These are phyloP conservation scores for Meiosimyza decipiens DNA, from an alignment of 2,888 invertebrate genomes.

Conservation along the genomic window DNA sequence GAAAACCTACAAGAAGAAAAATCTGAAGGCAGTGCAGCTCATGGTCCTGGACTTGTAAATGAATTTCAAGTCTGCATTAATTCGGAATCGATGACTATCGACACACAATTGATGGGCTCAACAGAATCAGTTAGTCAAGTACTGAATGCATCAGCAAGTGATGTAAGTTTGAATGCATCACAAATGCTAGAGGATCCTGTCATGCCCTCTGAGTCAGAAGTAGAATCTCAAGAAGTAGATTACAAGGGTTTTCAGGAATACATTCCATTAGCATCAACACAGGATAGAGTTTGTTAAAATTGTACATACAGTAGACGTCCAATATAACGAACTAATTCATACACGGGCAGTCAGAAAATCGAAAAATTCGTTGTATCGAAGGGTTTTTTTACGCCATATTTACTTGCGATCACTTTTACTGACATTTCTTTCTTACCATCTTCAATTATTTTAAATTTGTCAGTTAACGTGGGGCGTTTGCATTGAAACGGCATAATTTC, in stretches of 20 bases:
- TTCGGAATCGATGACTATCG: background rate
- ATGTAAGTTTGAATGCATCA: background rate
- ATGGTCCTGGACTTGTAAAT: background rate
- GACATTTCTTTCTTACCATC: too few relatives aligned
- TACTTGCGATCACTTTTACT: too few relatives aligned
- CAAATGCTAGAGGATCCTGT: background rate
- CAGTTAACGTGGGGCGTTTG: too few relatives aligned
- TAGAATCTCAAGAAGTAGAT: background rate
- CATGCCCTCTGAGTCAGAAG: background rate
- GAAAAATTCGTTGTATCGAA: too few relatives aligned
- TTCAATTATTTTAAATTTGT: too few relatives aligned
- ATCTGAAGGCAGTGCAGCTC: too few relatives aligned
- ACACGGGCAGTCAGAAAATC: too few relatives aligned
- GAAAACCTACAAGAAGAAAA: constrained; percentile 1
- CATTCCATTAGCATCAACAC: constrained; percentile 18
- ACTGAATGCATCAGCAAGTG: background rate
- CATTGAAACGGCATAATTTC: too few relatives aligned
- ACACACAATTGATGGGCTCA: background rate
- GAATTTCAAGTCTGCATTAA: background rate
- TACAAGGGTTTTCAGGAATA: constrained; percentile 22
- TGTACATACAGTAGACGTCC: too few relatives aligned
- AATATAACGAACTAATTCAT: too few relatives aligned
- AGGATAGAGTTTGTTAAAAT: constrained; percentile 15
- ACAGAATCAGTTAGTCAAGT: background rate
- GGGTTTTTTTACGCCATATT: too few relatives aligned